Evolutionary conservation across 2,113 vertebrate species (phyloP), one percentile per base, ranked within the genome.

Genomic region (Oncorhynchus masou): DNA sequence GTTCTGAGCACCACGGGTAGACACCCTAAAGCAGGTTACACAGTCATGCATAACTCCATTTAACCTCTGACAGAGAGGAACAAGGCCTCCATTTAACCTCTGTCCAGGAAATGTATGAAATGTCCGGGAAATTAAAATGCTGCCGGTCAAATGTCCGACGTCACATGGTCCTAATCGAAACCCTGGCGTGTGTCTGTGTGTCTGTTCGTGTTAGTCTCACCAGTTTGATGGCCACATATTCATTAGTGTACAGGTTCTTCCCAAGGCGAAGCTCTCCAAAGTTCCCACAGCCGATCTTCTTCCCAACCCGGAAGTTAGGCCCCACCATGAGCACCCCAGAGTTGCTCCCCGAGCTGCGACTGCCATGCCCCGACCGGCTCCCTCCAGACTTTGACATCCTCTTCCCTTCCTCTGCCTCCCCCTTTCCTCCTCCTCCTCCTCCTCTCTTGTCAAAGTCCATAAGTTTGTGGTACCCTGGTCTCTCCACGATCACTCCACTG

Each of bases 391-490:
- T 98, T 84, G 97, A 96, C 96, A 97, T 98, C 88, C 95, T 98
- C 93, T 96, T 96, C 76, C 94, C 94, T 92, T 99, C 97, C 90
- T 98, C 97, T 80, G 93, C 91, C 88, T 98, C 97, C 94, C 95
- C 96, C 94, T 96, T 98, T 92, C 96, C 96, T 93, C 96, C 97
- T 3, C 49, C 97, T 3, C 49, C 48, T 51, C 48, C 49, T 51
- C 5, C 51, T 97, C 95, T 98, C 94, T 98, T 98, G 90, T 98
- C 97, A 98, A 99, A 97, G 97, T 99, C 97, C 97, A 99, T 99
- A 95, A 99, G 97, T 97, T 98, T 99, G 95, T 99, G 97, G 93
- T 99, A 99, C 95, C 97, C 97, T 85, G 97, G 96, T 95, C 93
- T 98, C 97, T 99, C 97, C 97, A 99, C 97, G 97, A 94, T 98